Conservation (phyloP, 64 coral and sea anemone species). For the Exaiptasia diaphana region DNA sequence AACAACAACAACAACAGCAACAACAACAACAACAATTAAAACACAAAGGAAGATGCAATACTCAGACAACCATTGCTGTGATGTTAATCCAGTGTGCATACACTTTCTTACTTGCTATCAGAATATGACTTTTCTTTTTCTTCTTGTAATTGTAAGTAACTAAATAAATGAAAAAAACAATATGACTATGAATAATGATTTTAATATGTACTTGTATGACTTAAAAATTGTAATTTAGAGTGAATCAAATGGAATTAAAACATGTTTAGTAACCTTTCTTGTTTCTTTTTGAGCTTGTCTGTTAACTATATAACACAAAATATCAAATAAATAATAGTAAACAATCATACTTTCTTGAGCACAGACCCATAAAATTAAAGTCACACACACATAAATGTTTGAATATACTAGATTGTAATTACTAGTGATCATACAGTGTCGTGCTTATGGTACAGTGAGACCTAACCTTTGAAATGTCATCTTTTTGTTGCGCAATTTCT, state of each 20-base stretch:
- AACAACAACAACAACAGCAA: too few relatives aligned
- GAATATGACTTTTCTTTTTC: constrained; percentile 93
- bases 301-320: constrained; percentile 54
- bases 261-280: constrained; percentile 78
- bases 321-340: background rate
- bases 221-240: too few relatives aligned
- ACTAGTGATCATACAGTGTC: too few relatives aligned
- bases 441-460: background rate
- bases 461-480: constrained; percentile 41
- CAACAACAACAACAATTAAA: too few relatives aligned
- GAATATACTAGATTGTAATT: too few relatives aligned
- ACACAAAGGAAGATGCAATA: background rate
- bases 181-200: too few relatives aligned
- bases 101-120: constrained; percentile 82
- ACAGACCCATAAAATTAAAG: background rate
- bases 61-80: background rate
- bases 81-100: too few relatives aligned
- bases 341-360: too few relatives aligned
- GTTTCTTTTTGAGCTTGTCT: constrained; percentile 90
- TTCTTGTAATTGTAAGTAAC: constrained; percentile 90
- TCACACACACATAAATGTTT: too few relatives aligned
- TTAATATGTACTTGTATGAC: too few relatives aligned
- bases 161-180: too few relatives aligned
- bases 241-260: background rate
- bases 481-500: constrained; percentile 26